Base-by-base conservation (phyloP, 1,140 invertebrate genomes). In the Chrysoperla carnea region DNA sequence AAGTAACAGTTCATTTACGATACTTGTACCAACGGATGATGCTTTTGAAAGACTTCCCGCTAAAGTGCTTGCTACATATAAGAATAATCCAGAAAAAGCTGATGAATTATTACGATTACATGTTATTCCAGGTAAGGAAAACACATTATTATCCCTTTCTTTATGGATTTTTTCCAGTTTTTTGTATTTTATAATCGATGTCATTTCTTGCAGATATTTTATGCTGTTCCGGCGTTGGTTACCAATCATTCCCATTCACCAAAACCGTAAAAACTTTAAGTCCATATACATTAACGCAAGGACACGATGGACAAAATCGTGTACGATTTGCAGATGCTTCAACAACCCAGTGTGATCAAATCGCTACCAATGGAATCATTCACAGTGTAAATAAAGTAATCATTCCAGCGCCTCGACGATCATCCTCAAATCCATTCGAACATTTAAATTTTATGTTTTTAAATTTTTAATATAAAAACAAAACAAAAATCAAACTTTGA, bases 1-100 rank as follows among this genome's bases (percentile, higher is more conserved):
- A 44, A 48, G 49, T 29, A 59, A 64, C 13, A 43, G 51, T 36
- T 56, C 54, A 15, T 54, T 63, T 9, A 78, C 78, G 0, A 55
- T 80, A 4, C 54, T 81, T 27, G 74, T 72, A 9, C 76, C 76
- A 4, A 72, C 70, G 8, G 73, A 81, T 51, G 71, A 75, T 49
- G 73, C 74, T 29, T 78, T 80, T 48, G 59, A 60, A 7, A 62
- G 61, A 48, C 47, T 67, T 9, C 56, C 59, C n/a, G 57, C 60
- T 17, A 51, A 49, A 12, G 57, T 63, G 39, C 45, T 68, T 11
- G 50, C 52, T 15, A 40, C 71, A 6, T 37, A 60, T 28, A 55
- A 64, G 39, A 59, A 70, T 40, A 39, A 39, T 45, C 57, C 58
- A 29, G 58, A 62, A 5, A 56, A 62, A 37, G 65, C 67, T 28